Base-by-base conservation (phyloP, 2,113 vertebrate species). In the Calidris pygmaea region DNA sequence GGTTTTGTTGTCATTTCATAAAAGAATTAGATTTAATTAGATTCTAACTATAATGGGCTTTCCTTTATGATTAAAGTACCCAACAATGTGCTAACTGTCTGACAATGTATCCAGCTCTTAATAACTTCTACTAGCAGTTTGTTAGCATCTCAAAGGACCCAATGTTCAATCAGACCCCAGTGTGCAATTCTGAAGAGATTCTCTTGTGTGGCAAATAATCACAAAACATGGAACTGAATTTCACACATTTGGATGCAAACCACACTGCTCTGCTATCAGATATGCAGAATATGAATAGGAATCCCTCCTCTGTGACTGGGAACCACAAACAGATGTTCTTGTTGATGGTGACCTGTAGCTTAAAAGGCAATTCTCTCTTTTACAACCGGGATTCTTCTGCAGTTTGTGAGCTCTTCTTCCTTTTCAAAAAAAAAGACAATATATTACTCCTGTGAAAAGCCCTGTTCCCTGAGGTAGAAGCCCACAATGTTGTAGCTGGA, bases 21-120 rank as follows among this genome's bases (percentile, higher is more conserved):
- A 65, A 88, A 86, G 8, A 86, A 81, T 71, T 80, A 59, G 12
- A 81, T 88, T 93, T 94, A 84, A 93, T 93, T 94, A 89, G 27
- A 83, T 81, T 86, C 39, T 48, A 93, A 63, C 27, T 81, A 20
- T 52, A 88, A 87, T n/a, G 27, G n/a, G 2, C 27, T 90, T 91
- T 81, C 68, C 39, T 94, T 85, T 84, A 52, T 37, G 14, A 88
- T 29, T 47, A 34, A 90, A 92, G 48, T 58, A 72, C 13, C 11
- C 0, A 0, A 90, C 73, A 92, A 78, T 39, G 65, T 92, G 56
- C 22, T 91, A 85, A 56, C 27, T 63, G n/a, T 59, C 60, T 90
- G 73, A 72, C 30, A 63, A 60, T 62, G 16, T 74, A 80, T 78
- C 67, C 67, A 84, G 47, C 5, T 30, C 16, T 60, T 78, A 86